Evolutionary conservation across 2,888 invertebrate genomes (phyloP).

Genomic region (Lottia scabra): DNA sequence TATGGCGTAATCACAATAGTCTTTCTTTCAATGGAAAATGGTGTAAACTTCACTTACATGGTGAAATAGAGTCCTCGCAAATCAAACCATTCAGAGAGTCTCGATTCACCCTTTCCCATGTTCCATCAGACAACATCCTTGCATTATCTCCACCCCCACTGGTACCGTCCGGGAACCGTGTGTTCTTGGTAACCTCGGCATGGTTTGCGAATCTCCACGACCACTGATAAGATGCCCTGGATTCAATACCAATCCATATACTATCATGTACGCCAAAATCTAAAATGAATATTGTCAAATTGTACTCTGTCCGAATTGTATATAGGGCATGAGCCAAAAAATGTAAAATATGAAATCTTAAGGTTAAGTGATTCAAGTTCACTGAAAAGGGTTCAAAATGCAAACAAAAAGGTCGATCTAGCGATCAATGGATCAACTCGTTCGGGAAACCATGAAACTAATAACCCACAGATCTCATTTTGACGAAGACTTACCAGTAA

Average conservation of each 20-base stretch:
- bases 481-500: not conserved
- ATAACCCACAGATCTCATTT: no score
- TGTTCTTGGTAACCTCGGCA: not conserved
- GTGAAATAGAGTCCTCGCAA: not conserved
- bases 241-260: not conserved
- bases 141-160: not conserved
- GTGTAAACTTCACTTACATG: not conserved
- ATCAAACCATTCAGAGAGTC: not conserved
- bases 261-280: not conserved
- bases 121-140: not conserved
- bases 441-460: no score
- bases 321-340: no score
- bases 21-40: no score
- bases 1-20: no score
- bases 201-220: not conserved
- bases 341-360: no score
- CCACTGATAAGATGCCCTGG: not conserved
- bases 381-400: no score
- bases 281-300: not conserved
- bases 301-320: no score
- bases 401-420: no score
- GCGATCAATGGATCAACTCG: no score
- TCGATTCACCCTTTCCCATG: not conserved
- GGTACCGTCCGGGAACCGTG: not conserved
- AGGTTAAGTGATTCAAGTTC: no score